phyloP scores from a whole-genome alignment of 2,113 vertebrate species.

The Ochotona curzoniae region DNA sequence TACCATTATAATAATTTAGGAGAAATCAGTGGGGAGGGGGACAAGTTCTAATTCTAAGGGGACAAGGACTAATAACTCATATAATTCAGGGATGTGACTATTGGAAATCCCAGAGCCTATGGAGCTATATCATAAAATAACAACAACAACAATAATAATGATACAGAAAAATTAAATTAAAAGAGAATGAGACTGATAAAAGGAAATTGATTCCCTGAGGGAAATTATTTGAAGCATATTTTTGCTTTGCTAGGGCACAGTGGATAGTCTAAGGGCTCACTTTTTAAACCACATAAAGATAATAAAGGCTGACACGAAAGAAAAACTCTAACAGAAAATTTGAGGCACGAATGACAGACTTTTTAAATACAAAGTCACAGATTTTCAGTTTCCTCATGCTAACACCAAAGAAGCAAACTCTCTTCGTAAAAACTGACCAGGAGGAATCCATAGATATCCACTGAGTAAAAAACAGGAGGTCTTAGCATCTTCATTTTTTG shows the following conservation, averaged over 20 bases:
- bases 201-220: conserved; percentile 79
- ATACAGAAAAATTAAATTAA: too few species aligned
- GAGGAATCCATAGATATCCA: conserved; percentile 62
- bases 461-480: conserved; percentile 66
- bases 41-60: too few species aligned
- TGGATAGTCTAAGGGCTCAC: conserved; percentile 73
- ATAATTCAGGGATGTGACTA: too few species aligned
- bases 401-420: conserved; percentile 77
- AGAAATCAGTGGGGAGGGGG: too few species aligned
- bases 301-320: conserved; percentile 75
- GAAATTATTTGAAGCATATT: conserved; percentile 72
- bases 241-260: conserved; percentile 73
- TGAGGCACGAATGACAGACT: conserved; percentile 60
- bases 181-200: conserved; percentile 72
- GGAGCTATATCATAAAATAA: too few species aligned
- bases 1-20: too few species aligned
- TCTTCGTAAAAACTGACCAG: conserved; percentile 68
- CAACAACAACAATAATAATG: too few species aligned
- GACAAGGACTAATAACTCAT: too few species aligned
- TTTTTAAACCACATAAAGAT: conserved; percentile 81
- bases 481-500: conserved; percentile 66
- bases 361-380: conserved; percentile 75
- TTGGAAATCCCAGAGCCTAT: too few species aligned
- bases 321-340: conserved; percentile 76
- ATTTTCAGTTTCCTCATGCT: conserved; percentile 68